Evolutionary conservation across 2,888 invertebrate genomes (phyloP).

Genomic region (Erebia ligea): DNA sequence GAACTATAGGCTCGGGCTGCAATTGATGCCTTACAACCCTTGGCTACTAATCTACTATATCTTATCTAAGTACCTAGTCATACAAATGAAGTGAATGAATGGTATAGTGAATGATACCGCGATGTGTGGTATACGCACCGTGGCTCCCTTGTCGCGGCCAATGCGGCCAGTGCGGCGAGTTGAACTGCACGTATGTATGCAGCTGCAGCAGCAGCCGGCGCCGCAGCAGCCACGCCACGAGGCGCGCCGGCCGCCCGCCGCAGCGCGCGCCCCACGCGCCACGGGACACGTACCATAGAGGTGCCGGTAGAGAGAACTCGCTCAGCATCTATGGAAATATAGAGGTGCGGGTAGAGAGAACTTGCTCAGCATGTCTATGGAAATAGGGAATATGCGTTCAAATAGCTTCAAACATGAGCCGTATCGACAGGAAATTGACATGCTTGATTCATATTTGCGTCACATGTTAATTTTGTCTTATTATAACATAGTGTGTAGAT

Average conservation of each 20-base stretch:
- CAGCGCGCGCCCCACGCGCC: conserved; percentile 59
- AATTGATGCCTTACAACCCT: no score
- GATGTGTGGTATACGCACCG: not conserved
- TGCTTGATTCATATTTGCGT: no score
- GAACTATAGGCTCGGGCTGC: no score
- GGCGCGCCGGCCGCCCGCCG: conserved; percentile 82
- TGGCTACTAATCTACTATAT: no score
- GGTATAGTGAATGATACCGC: no score
- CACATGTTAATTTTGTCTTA: no score
- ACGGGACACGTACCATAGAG: conserved; percentile 80
- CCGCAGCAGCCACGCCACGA: conserved; percentile 97
- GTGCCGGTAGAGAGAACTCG: conserved; percentile 81
- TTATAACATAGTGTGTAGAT: no score
- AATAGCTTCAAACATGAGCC: no score
- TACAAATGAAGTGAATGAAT: no score
- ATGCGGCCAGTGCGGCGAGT: conserved; percentile 72
- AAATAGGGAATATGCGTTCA: no score
- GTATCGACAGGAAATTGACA: no score
- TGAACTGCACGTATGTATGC: conserved; percentile 96
- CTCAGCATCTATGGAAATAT: conserved; percentile 63
- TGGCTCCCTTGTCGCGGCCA: conserved; percentile 28
- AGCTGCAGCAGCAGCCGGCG: conserved; percentile 94
- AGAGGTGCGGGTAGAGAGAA: conserved; percentile 82
- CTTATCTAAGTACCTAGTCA: no score
- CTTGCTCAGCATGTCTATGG: conserved; percentile 73